Base-by-base conservation (phyloP, 2,888 invertebrate genomes). In the Nephrotoma flavescens region DNA sequence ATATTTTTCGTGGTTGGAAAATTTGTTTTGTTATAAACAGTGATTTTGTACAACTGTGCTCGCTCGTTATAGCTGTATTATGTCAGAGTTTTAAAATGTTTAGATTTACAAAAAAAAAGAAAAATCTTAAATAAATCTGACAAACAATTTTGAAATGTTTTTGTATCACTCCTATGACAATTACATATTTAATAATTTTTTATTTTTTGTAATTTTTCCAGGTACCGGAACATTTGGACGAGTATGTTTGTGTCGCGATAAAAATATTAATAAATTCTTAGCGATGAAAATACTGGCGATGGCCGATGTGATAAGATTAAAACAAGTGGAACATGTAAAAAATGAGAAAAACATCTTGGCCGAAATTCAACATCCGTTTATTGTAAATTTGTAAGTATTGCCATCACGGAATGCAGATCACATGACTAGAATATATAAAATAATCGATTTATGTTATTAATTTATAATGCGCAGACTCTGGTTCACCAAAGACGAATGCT, bases 191-290 rank as follows among this genome's bases (percentile, higher is more conserved):
- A 41, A 41, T 84, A 87, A 15, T 87, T 87, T 87, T 88, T 89
- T 88, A 44, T 89, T 91, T 87, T 86, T 83, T 88, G 83, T 87
- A 47, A 9, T 71, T 4, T 71, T 71, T 57, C 15, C 52, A 97
- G 97, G 97, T 88, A 99, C 98, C 45, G 99, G 99, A 86, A 99
- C 99, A 71, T 99, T 99, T 91, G 99, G 99, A 85, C 94, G 98
- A 87, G 99, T 99, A 44, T 96, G 98, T 88, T 92, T 99, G 87
- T 97, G 97, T 90, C 94, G 96, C 89, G 96, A 98, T 91, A 96
- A 96, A 91, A 94, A 94, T 86, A 95, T 95, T 84, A 95, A 95
- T 89, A 95, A 95, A 90, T 97, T 96, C 91, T 94, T 96, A 90
- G 99, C 99, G 85, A 96, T 99, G 94, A 99, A 99, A 93, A 96